Evolutionary conservation across 2,888 invertebrate genomes (phyloP).

Genomic region (Epinotia ramella): DNA sequence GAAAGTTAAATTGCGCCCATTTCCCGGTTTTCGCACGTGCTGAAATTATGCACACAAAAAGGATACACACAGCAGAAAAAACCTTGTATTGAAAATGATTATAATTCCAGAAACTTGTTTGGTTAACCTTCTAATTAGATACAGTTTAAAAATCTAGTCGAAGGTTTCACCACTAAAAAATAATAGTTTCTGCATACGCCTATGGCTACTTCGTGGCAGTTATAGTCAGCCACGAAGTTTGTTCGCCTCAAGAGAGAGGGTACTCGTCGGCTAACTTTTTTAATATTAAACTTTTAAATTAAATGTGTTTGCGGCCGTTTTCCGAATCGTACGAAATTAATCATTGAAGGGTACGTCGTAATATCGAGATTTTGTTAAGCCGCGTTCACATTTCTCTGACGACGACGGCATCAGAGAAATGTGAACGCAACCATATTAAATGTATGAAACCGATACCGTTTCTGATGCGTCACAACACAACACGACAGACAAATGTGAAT

Average conservation of each 20-base stretch:
- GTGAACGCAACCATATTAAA: too few species aligned
- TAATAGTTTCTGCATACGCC: conserved; percentile 21
- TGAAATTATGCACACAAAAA: background rate
- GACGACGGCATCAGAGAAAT: too few species aligned
- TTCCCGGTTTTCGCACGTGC: background rate
- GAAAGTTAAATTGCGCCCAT: background rate
- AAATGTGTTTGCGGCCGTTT: conserved; percentile 42
- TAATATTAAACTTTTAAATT: conserved; percentile 61
- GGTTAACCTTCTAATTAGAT: too few species aligned
- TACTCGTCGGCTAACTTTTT: conserved; percentile 57
- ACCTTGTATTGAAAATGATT: background rate
- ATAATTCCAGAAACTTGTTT: background rate
- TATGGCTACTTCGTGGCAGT: background rate
- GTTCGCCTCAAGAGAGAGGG: conserved; percentile 47
- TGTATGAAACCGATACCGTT: too few species aligned
- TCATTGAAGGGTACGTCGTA: conserved; percentile 46
- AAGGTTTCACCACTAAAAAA: conserved; percentile 13
- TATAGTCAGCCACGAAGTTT: conserved; percentile 17
- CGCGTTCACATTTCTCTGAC: too few species aligned
- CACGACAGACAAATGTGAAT: too few species aligned
- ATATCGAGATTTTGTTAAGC: background rate
- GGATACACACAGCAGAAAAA: background rate
- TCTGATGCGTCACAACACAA: too few species aligned
- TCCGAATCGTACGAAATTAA: conserved; percentile 52
- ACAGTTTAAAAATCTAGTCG: background rate